A percentile compares a stretch with the other conserved stretches of the same genome.
phyloP scores from a whole-genome alignment of 2,113 vertebrate genomes.

The Pristiophorus japonicus region DNA sequence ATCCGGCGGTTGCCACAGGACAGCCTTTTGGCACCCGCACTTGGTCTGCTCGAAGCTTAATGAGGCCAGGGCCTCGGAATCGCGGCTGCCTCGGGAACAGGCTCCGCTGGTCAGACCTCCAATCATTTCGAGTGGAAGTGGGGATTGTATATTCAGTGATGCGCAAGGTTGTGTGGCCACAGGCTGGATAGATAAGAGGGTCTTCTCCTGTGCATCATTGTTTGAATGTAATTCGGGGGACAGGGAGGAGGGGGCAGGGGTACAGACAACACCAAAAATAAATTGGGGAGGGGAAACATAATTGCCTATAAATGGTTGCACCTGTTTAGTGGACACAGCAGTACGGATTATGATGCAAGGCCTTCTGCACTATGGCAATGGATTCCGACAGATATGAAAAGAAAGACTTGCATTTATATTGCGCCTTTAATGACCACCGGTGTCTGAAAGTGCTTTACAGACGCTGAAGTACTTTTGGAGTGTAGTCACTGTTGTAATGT shows the following conservation, averaged over 20 bases:
- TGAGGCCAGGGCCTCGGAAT: not conserved
- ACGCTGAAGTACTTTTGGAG: too few relatives aligned
- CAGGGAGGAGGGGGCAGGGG: not conserved
- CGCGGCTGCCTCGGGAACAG: too few relatives aligned
- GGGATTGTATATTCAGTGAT: not conserved
- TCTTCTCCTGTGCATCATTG: not conserved
- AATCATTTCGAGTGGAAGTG: not conserved
- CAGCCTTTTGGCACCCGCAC: not conserved
- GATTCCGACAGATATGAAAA: not conserved
- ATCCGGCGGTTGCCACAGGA: not conserved
- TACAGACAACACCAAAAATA: not conserved
- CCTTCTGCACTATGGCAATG: not conserved
- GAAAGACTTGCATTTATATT: too few relatives aligned
- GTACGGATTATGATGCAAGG: too few relatives aligned
- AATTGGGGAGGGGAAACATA: too few relatives aligned
- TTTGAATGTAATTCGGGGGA: not conserved
- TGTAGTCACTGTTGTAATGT: too few relatives aligned
- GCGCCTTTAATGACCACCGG: too few relatives aligned
- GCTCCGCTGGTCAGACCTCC: too few relatives aligned
- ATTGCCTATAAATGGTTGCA: not conserved
- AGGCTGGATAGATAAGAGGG: not conserved
- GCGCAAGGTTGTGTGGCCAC: not conserved
- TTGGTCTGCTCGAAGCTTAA: not conserved
- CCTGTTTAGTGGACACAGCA: too few relatives aligned
- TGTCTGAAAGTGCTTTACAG: too few relatives aligned